Evolutionary conservation across 2,113 vertebrate species (phyloP).

Genomic region (Chrysochloris asiatica): DNA sequence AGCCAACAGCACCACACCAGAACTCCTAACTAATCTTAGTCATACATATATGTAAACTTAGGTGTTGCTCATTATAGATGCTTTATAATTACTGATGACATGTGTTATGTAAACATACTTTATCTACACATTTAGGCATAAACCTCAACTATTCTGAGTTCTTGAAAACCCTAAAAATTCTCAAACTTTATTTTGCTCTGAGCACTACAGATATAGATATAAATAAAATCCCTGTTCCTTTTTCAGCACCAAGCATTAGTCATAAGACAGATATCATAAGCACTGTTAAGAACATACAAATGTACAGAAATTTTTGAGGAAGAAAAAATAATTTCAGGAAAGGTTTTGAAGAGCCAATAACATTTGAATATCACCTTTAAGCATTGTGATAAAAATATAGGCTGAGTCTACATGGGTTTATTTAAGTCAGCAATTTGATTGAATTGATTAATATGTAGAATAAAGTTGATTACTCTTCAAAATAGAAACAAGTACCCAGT

Average conservation of each 20-base stretch:
- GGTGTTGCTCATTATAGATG: not conserved
- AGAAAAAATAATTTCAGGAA: not conserved
- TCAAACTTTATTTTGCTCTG: not conserved
- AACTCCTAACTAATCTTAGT: no score
- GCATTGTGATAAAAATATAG: not conserved
- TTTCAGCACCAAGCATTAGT: not conserved
- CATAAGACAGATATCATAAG: not conserved
- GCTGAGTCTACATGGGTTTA: not conserved
- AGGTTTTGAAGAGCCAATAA: not conserved
- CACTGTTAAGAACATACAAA: not conserved
- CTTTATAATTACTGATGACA: not conserved
- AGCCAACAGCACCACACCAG: no score
- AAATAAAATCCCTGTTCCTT: not conserved
- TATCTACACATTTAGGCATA: not conserved
- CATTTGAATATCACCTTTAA: not conserved
- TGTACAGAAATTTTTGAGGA: not conserved
- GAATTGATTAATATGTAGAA: not conserved
- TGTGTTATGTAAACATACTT: not conserved
- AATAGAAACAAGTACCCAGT: not conserved
- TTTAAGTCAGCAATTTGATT: not conserved
- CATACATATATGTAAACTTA: not conserved
- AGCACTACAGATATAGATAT: not conserved
- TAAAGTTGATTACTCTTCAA: not conserved
- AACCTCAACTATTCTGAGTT: not conserved
- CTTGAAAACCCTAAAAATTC: not conserved